Conservation (phyloP, 2,888 invertebrate species). For the Lottia gigantea region DNA sequence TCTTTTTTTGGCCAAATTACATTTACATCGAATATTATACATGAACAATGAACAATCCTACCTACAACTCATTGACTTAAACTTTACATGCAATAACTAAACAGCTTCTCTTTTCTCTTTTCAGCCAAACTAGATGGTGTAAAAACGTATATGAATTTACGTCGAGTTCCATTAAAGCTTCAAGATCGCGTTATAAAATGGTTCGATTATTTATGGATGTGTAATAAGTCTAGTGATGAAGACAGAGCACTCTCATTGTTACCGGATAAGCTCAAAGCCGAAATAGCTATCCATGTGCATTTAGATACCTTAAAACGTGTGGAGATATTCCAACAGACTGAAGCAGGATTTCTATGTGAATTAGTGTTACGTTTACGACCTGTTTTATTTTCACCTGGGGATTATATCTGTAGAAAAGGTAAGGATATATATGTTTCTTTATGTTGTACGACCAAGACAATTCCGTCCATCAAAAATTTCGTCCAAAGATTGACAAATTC, state of each 20-base stretch:
- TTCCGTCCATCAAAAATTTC: too few relatives aligned
- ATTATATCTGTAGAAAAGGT: constrained; percentile 99
- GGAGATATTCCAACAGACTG: constrained; percentile 99
- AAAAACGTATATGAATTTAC: constrained; percentile 98
- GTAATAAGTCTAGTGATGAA: constrained; percentile 98
- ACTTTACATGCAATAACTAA: too few relatives aligned
- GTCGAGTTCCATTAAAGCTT: constrained; percentile 92
- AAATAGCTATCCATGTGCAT: constrained; percentile 99
- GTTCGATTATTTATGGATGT: constrained; percentile 99
- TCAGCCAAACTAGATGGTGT: constrained; percentile 97
- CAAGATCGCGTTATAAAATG: constrained; percentile 98
- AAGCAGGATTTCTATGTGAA: constrained; percentile 98
- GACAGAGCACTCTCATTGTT: constrained; percentile 75
- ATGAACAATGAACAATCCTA: too few relatives aligned
- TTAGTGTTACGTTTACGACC: constrained; percentile 93
- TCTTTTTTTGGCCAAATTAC: too few relatives aligned
- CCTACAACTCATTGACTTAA: too few relatives aligned
- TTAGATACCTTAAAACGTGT: constrained; percentile 92
- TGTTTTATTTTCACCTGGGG: constrained; percentile 97
- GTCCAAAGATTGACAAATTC: too few relatives aligned
- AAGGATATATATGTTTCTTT: constrained; percentile 53
- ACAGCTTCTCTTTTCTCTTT: constrained; percentile 64
- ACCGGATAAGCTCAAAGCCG: constrained; percentile 93
- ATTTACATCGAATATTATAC: too few relatives aligned
- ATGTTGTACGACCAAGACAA: too few relatives aligned